Evolutionary conservation across 92 coral and sea anemone species (phyloP).

Genomic region (Galaxea fascicularis): DNA sequence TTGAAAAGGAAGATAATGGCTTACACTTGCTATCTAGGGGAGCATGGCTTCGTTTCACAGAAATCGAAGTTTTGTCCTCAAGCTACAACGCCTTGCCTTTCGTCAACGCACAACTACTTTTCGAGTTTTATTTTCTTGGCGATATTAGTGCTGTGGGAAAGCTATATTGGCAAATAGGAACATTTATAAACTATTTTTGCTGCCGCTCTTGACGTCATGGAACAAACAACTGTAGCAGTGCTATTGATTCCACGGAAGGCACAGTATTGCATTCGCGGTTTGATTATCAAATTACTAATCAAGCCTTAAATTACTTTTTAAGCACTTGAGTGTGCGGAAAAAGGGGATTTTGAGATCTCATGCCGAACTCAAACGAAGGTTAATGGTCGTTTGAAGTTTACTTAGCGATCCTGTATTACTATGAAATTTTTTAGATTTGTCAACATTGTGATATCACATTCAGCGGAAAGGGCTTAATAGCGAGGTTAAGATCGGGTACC

Average conservation of each 20-base stretch:
- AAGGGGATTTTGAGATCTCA: too few species aligned
- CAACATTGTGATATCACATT: not conserved
- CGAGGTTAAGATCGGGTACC: too few species aligned
- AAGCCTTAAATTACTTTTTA: not conserved
- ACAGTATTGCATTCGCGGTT: not conserved
- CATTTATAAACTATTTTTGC: slow-evolving; percentile 3
- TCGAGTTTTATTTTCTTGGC: not conserved
- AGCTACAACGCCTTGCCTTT: not conserved
- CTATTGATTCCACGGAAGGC: not conserved
- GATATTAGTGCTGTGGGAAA: not conserved
- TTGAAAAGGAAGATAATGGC: not conserved
- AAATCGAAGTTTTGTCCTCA: not conserved
- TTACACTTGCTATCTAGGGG: too few species aligned
- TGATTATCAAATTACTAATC: not conserved
- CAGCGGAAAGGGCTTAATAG: not conserved
- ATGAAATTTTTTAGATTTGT: not conserved
- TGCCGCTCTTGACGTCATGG: slow-evolving; percentile 9
- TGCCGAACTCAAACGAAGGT: too few species aligned
- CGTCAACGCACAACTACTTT: not conserved
- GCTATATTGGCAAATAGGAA: slow-evolving; percentile 22
- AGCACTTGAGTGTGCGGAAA: too few species aligned
- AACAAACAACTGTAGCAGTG: not conserved
- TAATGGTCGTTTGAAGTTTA: not conserved
- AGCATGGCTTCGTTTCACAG: not conserved
- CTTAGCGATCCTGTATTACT: not conserved